phyloP scores from a whole-genome alignment of 2,797 vertebrate species.

The Spizella passerina region DNA sequence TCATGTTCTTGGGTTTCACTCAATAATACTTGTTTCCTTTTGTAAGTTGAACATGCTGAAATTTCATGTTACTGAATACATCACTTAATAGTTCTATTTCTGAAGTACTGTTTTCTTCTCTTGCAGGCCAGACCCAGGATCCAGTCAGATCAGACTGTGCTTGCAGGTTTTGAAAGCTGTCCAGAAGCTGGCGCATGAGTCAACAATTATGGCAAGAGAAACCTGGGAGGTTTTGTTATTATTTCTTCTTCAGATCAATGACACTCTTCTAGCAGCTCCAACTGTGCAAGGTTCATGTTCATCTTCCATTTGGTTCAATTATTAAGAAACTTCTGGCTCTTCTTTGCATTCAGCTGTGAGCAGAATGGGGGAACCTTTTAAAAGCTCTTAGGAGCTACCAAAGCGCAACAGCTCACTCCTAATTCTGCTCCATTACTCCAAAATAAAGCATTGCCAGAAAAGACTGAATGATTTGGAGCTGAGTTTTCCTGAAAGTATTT shows the following conservation, averaged over 20 bases:
- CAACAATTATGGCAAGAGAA: constrained; percentile 87
- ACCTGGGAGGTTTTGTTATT: constrained; percentile 93
- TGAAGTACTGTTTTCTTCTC: neutral
- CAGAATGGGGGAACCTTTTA: neutral
- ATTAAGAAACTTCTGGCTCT: neutral
- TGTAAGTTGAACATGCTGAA: neutral
- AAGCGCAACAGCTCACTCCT: neutral
- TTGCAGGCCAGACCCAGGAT: constrained; percentile 84
- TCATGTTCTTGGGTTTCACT: neutral
- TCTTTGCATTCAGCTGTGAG: neutral
- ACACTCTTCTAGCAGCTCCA: constrained; percentile 86
- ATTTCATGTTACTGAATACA: neutral
- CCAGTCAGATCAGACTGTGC: constrained; percentile 87
- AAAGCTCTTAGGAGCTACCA: neutral
- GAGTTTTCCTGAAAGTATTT: neutral
- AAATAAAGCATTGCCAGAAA: neutral
- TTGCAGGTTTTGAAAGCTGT: constrained; percentile 90
- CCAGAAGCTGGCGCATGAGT: constrained; percentile 88
- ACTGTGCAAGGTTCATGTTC: constrained; percentile 86
- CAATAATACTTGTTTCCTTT: neutral
- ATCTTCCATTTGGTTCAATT: neutral
- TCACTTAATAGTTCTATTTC: neutral
- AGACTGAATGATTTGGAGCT: neutral
- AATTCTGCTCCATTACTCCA: neutral
- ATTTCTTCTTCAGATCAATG: constrained; percentile 92